Evolutionary conservation across 2,797 vertebrate genomes (phyloP), one percentile per base, ranked within the genome.

Genomic region (Micromesistius poutassou): DNA sequence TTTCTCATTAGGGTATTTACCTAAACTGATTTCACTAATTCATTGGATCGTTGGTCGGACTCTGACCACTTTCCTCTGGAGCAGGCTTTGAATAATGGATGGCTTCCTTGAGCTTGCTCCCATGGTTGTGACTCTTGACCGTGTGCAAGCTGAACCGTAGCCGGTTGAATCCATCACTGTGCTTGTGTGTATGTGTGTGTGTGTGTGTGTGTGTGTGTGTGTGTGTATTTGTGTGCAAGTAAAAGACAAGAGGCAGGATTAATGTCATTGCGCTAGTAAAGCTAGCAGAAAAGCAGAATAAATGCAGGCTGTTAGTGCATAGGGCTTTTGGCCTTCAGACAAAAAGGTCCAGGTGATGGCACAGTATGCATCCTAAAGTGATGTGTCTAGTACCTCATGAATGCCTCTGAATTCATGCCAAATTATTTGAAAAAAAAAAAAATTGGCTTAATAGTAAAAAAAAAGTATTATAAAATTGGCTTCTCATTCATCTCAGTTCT

Each of bases 141-240:
- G 79, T 76, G 71, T 25, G 76, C 77, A 80, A 79, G 84, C 83
- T 87, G 88, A 85, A 84, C 83, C 82, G 73, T 80, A 82, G 10
- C 77, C 77, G 50, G 38, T 83, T 83, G 82, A 87, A 90, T 92
- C 78, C 82, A 89, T 88, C 86, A 89, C 71, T 30, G 33, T 30
- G 66, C 62, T 28, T 73, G 71, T 73, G 50, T 31, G 55, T 40
- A 50, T 10, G 28, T 40, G 72, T 81, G 38, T 50, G 3, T 30
- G 70, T 76, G 36, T 36, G 36, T 36, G 36, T 36, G 36, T 1
- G 36, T 38, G 36, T 38, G 9, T 38, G 9, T 38, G 25, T 70
- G 66, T 70, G 25, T 70, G 25, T 70, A 5, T 70, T 9, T 71
- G 68, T 71, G 68, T 71, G 68, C 30, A 30, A 30, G 68, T 31